These are phyloP conservation scores for Malaclemys terrapin DNA, from an alignment of 2,113 vertebrate species.

Conservation along the genomic window DNA sequence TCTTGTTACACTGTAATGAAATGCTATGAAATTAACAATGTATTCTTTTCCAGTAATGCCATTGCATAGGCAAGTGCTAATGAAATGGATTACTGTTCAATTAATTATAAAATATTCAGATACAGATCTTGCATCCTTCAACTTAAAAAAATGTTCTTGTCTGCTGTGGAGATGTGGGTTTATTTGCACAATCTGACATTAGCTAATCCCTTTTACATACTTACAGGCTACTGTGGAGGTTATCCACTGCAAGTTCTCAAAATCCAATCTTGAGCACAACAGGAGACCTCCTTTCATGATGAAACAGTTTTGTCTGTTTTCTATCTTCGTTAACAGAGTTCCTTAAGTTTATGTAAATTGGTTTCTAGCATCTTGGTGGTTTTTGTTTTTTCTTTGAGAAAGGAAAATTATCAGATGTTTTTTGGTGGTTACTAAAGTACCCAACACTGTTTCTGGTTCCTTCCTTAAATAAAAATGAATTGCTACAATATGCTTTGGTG, in stretches of 20 bases:
- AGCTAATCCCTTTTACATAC: background rate
- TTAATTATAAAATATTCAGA: background rate
- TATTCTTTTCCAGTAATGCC: background rate
- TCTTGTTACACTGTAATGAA: background rate
- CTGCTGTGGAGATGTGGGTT: background rate
- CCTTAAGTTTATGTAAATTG: background rate
- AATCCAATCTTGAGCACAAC: fast-evolving
- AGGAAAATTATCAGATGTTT: background rate
- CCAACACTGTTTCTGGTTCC: fast-evolving
- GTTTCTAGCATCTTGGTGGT: background rate
- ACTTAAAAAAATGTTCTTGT: fast-evolving
- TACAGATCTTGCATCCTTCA: background rate
- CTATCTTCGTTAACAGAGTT: background rate
- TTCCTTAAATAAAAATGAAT: background rate
- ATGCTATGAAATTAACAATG: background rate
- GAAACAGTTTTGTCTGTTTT: background rate
- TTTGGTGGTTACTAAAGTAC: background rate
- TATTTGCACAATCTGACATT: background rate
- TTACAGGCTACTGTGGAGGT: fast-evolving
- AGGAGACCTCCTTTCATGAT: background rate
- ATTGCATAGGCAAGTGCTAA: fast-evolving
- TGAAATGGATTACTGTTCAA: background rate
- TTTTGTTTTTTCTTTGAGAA: background rate
- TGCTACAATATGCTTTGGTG: background rate
- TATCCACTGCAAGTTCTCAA: background rate